phyloP scores from a whole-genome alignment of 1,140 invertebrate genomes.

The Papilio glaucus region DNA sequence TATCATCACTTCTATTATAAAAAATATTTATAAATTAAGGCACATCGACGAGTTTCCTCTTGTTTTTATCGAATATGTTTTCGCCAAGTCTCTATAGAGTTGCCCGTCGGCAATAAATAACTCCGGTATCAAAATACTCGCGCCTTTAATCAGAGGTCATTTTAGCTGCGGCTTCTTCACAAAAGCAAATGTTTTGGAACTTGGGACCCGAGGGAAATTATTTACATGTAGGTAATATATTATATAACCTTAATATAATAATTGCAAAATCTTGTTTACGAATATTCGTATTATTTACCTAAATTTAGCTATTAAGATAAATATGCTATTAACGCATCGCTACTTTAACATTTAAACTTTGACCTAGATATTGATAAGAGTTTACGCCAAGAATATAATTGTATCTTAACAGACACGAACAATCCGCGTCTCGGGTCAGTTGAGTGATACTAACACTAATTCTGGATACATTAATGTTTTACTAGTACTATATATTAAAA shows the following conservation, averaged over 20 bases:
- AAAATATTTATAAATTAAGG: neutral
- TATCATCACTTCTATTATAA: neutral
- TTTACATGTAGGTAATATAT: too few species aligned
- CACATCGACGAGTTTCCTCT: neutral
- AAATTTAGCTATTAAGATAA: too few species aligned
- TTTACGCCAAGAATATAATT: too few species aligned
- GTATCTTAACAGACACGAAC: too few species aligned
- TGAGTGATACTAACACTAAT: neutral
- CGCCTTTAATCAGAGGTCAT: neutral
- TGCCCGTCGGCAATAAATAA: constrained; percentile 16
- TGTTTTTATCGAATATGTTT: constrained; percentile 4
- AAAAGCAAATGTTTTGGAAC: neutral
- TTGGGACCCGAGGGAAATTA: neutral
- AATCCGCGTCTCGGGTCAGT: neutral
- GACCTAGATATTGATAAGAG: too few species aligned
- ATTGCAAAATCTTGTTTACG: too few species aligned
- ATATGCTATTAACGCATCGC: too few species aligned
- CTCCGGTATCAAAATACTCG: constrained; percentile 1
- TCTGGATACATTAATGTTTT: neutral
- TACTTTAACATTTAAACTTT: too few species aligned
- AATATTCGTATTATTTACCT: too few species aligned
- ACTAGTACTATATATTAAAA: too few species aligned
- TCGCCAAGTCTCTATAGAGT: neutral
- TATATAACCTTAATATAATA: too few species aligned
- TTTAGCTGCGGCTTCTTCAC: neutral